Conservation (phyloP, 2,113 vertebrate species). For the Asarcornis scutulata region DNA sequence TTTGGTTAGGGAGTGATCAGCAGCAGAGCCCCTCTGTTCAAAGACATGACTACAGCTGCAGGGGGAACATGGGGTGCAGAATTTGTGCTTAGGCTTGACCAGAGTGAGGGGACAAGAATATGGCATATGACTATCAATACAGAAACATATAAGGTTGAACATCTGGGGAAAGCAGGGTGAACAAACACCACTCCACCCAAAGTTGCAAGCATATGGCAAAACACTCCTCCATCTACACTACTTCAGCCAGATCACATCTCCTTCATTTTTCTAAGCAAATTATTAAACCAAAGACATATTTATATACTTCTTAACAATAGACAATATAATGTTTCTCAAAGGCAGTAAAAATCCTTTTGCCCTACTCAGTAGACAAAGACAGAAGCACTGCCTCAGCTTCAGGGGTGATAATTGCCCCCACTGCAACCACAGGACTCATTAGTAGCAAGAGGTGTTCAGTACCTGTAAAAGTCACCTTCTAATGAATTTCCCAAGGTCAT, state of each 20-base stretch:
- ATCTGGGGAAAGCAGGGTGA: background rate
- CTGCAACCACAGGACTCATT: background rate
- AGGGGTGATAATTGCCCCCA: background rate
- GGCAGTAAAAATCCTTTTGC: background rate
- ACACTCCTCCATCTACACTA: background rate
- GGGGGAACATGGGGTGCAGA: background rate
- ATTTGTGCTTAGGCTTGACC: background rate
- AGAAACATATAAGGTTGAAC: background rate
- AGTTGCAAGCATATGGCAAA: background rate
- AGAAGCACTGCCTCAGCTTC: background rate
- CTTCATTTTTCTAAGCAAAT: background rate
- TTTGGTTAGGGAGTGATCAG: background rate
- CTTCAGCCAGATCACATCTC: background rate
- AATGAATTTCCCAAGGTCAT: slow-evolving; percentile 27
- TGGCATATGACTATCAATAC: background rate
- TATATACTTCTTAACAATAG: background rate
- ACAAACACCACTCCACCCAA: fast-evolving
- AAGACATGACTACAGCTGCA: background rate
- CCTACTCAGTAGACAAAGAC: background rate
- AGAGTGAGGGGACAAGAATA: background rate
- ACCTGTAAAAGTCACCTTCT: slow-evolving; percentile 18
- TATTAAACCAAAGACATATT: background rate
- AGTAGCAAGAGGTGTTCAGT: background rate
- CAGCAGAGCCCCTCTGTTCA: background rate
- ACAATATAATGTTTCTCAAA: background rate